Evolutionary conservation across 2,797 vertebrate genomes (phyloP).

Genomic region (Brachymystax lenok): DNA sequence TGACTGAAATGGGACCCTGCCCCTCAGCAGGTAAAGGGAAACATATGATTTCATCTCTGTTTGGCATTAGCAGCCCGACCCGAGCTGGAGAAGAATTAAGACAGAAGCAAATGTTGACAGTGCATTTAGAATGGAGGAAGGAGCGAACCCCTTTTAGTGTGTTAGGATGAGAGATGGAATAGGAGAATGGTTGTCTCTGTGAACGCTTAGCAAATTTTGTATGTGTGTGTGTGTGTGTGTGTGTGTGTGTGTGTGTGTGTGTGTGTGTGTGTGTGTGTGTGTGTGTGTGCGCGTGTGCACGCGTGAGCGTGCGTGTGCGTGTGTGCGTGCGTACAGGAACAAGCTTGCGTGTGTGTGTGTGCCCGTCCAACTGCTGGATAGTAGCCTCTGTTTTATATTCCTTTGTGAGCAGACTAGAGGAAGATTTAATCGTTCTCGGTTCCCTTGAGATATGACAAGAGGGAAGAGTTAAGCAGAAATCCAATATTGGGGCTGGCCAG

Average conservation of each 20-base stretch:
- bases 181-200: slow-evolving; percentile 14
- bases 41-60: slow-evolving; percentile 27
- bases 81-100: slow-evolving; percentile 21
- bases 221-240: not conserved
- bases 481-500: slow-evolving; percentile 5
- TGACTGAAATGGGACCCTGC: not conserved
- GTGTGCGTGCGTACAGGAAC: not conserved
- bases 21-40: not conserved
- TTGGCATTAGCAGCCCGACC: not conserved
- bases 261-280: not conserved
- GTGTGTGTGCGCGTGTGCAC: slow-evolving; percentile 8
- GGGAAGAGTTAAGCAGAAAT: slow-evolving; percentile 35
- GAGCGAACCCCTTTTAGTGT: not conserved
- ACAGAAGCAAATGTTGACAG: slow-evolving; percentile 21
- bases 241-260: not conserved
- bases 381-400: slow-evolving; percentile 20
- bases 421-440: slow-evolving; percentile 25
- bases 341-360: slow-evolving; percentile 6
- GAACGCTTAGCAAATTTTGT: not conserved
- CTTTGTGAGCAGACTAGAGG: slow-evolving; percentile 15
- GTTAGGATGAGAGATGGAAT: slow-evolving; percentile 11
- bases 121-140: slow-evolving; percentile 12
- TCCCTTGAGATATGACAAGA: slow-evolving; percentile 12
- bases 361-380: slow-evolving; percentile 3
- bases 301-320: not conserved